Conservation (phyloP, 2,113 vertebrate species). For the Lucifuga dentata region DNA sequence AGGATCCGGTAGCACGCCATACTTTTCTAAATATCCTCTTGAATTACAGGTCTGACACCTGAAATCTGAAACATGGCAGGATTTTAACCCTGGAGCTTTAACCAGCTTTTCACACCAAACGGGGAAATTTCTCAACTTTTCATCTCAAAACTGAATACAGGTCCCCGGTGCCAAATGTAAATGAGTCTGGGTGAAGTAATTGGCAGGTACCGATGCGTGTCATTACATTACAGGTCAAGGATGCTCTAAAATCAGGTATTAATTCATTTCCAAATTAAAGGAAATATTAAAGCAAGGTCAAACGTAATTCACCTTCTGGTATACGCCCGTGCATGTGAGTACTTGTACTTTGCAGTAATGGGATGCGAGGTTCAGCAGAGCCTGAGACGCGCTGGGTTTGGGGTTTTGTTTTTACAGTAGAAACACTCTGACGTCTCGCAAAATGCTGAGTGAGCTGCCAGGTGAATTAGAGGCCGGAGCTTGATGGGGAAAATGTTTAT, state of each 20-base stretch:
- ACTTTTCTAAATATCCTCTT: slow-evolving; percentile 26
- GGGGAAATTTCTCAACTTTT: slow-evolving; percentile 44
- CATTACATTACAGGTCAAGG: slow-evolving; percentile 63
- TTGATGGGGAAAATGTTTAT: slow-evolving; percentile 64
- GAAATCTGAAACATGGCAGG: slow-evolving; percentile 10
- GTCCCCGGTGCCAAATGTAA: slow-evolving; percentile 32
- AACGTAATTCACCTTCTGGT: not conserved
- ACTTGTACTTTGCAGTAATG: too few relatives aligned
- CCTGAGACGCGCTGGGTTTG: slow-evolving; percentile 2
- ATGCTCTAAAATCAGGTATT: slow-evolving; percentile 37
- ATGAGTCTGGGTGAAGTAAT: slow-evolving; percentile 52
- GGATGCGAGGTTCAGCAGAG: slow-evolving; percentile 10
- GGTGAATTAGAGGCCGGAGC: slow-evolving; percentile 63
- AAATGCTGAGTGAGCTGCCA: slow-evolving; percentile 73
- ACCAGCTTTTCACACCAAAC: slow-evolving; percentile 46
- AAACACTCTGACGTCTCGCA: slow-evolving; percentile 68
- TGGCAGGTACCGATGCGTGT: slow-evolving; percentile 65
- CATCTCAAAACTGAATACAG: slow-evolving; percentile 35
- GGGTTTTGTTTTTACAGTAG: slow-evolving; percentile 57
- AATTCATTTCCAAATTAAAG: slow-evolving; percentile 50
- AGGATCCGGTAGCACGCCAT: not conserved
- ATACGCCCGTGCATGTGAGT: too few relatives aligned
- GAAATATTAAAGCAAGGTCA: slow-evolving; percentile 18
- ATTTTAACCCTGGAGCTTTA: slow-evolving; percentile 44
- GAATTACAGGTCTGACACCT: slow-evolving; percentile 1